Base-by-base conservation (phyloP, 2,797 vertebrate species). In the Kryptopterus vitreolus region DNA sequence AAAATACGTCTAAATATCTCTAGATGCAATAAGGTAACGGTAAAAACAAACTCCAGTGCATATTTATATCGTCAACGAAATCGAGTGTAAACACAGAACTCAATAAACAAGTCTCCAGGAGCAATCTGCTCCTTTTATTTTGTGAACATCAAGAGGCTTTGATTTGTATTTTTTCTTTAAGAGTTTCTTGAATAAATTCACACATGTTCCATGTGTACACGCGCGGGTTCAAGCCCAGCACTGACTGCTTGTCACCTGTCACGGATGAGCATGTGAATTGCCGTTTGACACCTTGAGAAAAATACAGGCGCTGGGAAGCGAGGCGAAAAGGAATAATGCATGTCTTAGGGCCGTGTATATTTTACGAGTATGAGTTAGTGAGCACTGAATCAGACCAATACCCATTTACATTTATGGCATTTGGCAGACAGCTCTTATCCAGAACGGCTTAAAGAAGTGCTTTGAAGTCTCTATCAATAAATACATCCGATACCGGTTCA, bases 1-100 rank as follows among this genome's bases (percentile, higher is more conserved):
- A 90, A 86, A 83, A 82, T 83, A 87, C 82, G 83, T 33, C 76
- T 58, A 26, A 53, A 77, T 87, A 86, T 82, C 82, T 85, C 80
- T 83, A 85, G 85, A 72, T 85, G 88, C 82, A 89, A 81, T 89
- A 70, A 85, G 88, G 85, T 85, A 88, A 83, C 2, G 66, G 79
- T 89, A 89, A 90, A 93, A 93, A 89, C 85, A 85, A 88, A 87
- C 88, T 87, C 86, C 83, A 84, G 81, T 72, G 81, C 82, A 91
- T 90, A 91, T 93, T 93, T 91, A 93, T 91, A 88, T 5, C 79
- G 88, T 90, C 90, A 92, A 92, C 93, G 92, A 92, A 91, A 82
- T 50, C 63, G 76, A 90, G 86, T 78, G 86, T 91, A 92, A 92
- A 92, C 89, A 91, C 85, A 83, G 82, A 87, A 89, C 86, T 91